Base-by-base conservation (phyloP, 2,888 invertebrate genomes). In the Tetranychus piercei region DNA sequence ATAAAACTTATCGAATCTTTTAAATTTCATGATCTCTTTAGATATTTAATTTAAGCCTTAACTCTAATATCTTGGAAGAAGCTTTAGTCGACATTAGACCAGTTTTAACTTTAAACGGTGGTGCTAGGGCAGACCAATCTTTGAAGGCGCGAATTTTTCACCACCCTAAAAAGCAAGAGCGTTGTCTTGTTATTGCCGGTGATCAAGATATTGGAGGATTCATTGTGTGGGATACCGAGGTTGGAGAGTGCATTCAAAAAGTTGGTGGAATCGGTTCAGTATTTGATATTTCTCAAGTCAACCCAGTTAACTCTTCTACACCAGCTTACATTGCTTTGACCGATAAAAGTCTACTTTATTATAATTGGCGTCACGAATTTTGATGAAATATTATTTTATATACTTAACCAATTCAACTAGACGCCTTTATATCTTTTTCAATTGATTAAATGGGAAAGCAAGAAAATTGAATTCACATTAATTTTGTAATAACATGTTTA, bases 261-360 rank as follows among this genome's bases (percentile, higher is more conserved):
- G 20, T 69, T 23, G 9, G 9, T 20, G 9, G 9, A 23, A 20
- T 69, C 20, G 69, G 9, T 11, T 22, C 20, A 6, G 11, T 11
- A 6, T 23, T 69, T 69, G 55, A 55, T 55, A 55, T 55, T 15
- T 6, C 55, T 55, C 55, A 23, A 20, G 9, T 74, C 78, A 15
- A 55, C 7, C 76, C 95, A 7, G 9, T 9, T 55, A 55, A 55
- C 15, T 55, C 55, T 15, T 15, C 55, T 55, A 55, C 9, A 15
- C 15, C 55, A 55, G 9, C 55, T 9, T 55, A 15, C 55, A 15
- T 55, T 55, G 55, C 55, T 15, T 55, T 55, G 3, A 55, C 55
- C 11, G 55, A 55, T 55, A 55, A 55, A 55, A 55, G 55, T 55
- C 15, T 55, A 55, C 15, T 15, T 55, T 55, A 55, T 55, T 55